phyloP scores from a whole-genome alignment of 2,797 vertebrate species.

The Poeciliopsis gracilis region DNA sequence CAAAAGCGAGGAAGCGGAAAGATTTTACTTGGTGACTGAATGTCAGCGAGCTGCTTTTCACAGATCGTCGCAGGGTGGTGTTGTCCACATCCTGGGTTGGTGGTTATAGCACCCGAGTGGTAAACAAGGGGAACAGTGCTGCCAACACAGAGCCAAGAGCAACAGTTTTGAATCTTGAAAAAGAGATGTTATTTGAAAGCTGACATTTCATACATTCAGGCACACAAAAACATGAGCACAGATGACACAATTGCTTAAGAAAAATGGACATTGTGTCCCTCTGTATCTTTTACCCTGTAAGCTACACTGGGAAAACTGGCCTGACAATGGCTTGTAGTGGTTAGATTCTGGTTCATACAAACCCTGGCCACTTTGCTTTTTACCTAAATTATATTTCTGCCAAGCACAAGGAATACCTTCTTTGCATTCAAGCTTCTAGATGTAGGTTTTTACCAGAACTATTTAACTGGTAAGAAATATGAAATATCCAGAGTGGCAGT shows the following conservation, averaged over 20 bases:
- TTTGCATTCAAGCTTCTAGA: background rate
- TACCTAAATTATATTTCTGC: background rate
- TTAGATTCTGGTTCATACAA: background rate
- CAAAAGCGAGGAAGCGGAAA: conserved; percentile 25
- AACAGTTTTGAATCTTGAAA: background rate
- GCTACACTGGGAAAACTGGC: conserved; percentile 6
- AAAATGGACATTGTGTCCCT: conserved; percentile 38
- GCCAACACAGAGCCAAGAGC: conserved; percentile 1
- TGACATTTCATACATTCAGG: background rate
- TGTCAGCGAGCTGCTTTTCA: conserved; percentile 47
- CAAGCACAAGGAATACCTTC: background rate
- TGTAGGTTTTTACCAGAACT: background rate
- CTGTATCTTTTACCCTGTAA: background rate
- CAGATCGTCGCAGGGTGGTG: conserved; percentile 24
- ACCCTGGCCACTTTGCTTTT: background rate
- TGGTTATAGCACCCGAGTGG: conserved; percentile 2
- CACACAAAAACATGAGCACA: background rate
- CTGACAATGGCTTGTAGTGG: background rate
- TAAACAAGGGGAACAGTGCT: conserved; percentile 19
- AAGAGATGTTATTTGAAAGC: background rate
- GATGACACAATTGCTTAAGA: background rate
- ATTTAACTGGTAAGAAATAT: background rate
- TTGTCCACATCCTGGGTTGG: conserved; percentile 23
- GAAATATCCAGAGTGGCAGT: background rate
- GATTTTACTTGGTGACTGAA: conserved; percentile 39